phyloP scores from a whole-genome alignment of 2,113 vertebrate genomes.

The Centrocercus urophasianus region DNA sequence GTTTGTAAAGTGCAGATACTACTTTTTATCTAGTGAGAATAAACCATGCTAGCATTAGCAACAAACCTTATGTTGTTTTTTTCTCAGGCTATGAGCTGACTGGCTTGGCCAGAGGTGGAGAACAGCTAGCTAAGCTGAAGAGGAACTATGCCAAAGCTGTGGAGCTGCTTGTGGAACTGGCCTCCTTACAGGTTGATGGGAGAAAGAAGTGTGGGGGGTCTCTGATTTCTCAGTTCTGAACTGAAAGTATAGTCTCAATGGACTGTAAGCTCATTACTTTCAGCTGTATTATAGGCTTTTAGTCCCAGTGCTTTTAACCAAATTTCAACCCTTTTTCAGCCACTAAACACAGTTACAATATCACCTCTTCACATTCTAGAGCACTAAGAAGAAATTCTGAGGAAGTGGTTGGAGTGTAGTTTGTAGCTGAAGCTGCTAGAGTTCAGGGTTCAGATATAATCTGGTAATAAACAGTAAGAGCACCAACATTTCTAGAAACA shows the following conservation, averaged over 20 bases:
- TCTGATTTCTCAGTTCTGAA: background rate
- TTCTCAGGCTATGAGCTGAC: constrained; percentile 94
- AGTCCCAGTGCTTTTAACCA: background rate
- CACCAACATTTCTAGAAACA: background rate
- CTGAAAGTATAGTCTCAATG: background rate
- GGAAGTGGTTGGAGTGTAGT: background rate
- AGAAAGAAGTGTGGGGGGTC: background rate
- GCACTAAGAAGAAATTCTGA: background rate
- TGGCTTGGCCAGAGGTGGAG: constrained; percentile 95
- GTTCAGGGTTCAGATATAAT: background rate
- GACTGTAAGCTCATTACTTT: background rate
- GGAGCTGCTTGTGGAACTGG: constrained; percentile 96
- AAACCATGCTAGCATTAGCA: background rate
- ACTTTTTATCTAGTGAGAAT: background rate
- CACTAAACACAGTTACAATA: background rate
- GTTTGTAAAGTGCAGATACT: background rate
- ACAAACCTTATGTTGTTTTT: background rate
- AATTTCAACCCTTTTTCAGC: background rate
- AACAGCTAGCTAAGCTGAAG: constrained; percentile 96
- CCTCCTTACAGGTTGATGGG: constrained; percentile 91
- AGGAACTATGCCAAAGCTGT: constrained; percentile 98
- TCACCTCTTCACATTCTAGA: background rate
- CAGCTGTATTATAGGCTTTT: background rate
- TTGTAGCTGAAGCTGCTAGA: background rate
- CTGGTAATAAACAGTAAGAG: background rate